A percentile compares a stretch with the other conserved stretches of the same genome.
phyloP scores from a whole-genome alignment of 2,113 vertebrate genomes.

The Sapayoa aenigma region DNA sequence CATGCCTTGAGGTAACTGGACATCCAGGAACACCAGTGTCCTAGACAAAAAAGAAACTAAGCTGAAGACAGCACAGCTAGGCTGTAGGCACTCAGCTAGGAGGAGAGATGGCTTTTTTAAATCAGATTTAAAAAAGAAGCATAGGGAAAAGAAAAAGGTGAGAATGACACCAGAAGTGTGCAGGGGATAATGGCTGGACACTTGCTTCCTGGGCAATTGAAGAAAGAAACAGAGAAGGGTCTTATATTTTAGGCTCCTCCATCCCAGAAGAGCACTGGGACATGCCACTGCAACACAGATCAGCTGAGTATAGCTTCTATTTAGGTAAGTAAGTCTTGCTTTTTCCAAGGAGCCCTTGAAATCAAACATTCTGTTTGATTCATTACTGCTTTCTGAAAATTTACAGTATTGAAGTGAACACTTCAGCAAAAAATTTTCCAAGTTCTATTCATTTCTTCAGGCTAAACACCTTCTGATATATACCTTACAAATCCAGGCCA shows the following conservation, averaged over 20 bases:
- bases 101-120: background rate
- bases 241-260: background rate
- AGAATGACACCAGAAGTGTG: background rate
- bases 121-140: background rate
- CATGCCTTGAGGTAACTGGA: background rate
- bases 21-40: background rate
- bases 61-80: background rate
- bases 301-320: background rate
- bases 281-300: rapidly evolving
- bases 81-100: background rate
- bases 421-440: background rate
- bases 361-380: background rate
- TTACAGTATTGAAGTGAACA: background rate
- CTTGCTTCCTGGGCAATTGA: background rate
- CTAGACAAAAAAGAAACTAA: background rate
- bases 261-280: background rate
- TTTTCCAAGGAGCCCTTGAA: background rate
- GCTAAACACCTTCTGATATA: background rate
- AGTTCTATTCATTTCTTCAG: background rate
- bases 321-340: background rate
- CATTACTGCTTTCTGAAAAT: background rate
- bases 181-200: background rate
- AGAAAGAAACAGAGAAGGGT: background rate
- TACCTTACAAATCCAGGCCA: background rate
- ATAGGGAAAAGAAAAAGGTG: background rate